A percentile compares a stretch with the other conserved stretches of the same genome.
phyloP scores from a whole-genome alignment of 2,113 vertebrate genomes.

The Cinclus mexicanus region DNA sequence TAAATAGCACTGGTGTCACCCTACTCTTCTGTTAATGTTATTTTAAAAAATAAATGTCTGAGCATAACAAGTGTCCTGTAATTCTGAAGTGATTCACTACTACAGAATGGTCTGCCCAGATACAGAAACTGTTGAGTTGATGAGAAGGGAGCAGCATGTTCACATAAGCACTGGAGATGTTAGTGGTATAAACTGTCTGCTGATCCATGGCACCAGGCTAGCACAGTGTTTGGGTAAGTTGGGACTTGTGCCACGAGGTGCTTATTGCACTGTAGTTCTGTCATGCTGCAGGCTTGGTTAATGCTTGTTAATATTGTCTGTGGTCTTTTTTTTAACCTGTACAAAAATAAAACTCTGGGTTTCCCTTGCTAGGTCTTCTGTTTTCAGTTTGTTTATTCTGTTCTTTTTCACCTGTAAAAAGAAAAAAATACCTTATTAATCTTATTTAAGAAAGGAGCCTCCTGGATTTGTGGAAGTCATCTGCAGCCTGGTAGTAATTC shows the following conservation, averaged over 20 bases:
- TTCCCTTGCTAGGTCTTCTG: neutral
- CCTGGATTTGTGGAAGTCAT: neutral
- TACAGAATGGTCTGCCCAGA: neutral
- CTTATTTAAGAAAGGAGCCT: neutral
- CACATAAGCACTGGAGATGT: neutral
- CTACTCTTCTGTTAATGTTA: neutral
- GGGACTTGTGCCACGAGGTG: neutral
- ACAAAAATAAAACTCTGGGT: neutral
- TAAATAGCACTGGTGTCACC: neutral
- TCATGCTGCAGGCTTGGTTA: neutral
- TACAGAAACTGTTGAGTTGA: neutral
- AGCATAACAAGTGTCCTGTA: neutral
- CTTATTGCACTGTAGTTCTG: neutral
- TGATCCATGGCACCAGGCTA: neutral
- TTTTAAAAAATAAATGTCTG: neutral
- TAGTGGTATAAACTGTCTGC: neutral
- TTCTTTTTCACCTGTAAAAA: neutral
- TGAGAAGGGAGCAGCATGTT: neutral
- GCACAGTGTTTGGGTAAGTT: neutral
- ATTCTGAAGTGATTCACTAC: neutral
- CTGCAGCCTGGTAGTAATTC: neutral
- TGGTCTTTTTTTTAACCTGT: neutral
- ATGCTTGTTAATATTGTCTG: neutral
- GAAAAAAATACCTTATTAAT: neutral
- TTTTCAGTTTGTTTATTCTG: neutral